phyloP scores from a whole-genome alignment of 2,113 vertebrate species.

The Hydrolagus affinis region DNA sequence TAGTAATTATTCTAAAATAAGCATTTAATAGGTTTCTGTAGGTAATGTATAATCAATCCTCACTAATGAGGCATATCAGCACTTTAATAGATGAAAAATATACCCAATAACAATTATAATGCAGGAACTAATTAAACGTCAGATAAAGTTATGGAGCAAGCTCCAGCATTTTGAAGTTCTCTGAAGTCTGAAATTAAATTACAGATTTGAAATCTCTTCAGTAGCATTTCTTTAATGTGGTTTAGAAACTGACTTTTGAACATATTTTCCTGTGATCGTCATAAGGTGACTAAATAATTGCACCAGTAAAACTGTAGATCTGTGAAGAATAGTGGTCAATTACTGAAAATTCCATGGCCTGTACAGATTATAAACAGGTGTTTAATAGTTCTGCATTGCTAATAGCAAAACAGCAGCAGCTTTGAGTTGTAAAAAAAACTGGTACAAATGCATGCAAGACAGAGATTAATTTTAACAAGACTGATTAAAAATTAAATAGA shows the following conservation, averaged over 20 bases:
- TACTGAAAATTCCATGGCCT: background rate
- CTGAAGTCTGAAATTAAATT: background rate
- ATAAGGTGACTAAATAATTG: background rate
- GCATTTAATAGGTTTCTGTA: no score
- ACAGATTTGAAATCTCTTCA: background rate
- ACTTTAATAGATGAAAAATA: constrained; percentile 1
- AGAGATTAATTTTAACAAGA: no score
- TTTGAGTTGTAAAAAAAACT: no score
- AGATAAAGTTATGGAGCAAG: background rate
- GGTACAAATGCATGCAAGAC: no score
- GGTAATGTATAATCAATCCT: background rate
- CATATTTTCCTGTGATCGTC: background rate
- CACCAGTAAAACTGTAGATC: background rate
- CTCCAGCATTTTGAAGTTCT: background rate
- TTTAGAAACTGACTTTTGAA: background rate
- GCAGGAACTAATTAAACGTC: background rate
- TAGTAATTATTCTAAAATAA: no score
- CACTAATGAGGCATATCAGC: background rate
- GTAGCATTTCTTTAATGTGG: background rate
- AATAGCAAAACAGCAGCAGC: background rate
- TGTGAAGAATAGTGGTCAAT: background rate
- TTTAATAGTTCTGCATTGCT: background rate
- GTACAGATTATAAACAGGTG: background rate
- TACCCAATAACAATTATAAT: background rate
- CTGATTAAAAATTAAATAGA: no score